Evolutionary conservation across 2,888 invertebrate species (phyloP).

Genomic region (Heliconius ismenius): DNA sequence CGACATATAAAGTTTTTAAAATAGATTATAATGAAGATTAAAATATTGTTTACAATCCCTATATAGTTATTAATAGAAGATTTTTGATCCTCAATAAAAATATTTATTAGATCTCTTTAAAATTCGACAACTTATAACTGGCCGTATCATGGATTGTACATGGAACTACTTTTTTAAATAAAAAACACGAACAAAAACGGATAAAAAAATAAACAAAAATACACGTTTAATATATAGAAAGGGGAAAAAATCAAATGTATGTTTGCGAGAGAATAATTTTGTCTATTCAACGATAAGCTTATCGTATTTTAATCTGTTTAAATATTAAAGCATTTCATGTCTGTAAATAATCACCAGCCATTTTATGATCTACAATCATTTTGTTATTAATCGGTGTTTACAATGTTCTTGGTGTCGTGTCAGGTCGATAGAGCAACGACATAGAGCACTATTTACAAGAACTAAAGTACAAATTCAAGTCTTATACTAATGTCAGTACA

Average conservation of each 20-base stretch:
- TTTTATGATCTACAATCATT: constrained; percentile 53
- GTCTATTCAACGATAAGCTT: constrained; percentile 13
- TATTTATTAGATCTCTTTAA: constrained; percentile 12
- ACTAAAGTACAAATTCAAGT: constrained; percentile 82
- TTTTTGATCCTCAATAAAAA: constrained; percentile 9
- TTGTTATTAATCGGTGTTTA: constrained; percentile 70
- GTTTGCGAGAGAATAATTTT: constrained; percentile 17
- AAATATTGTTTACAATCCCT: constrained; percentile 12
- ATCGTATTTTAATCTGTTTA: constrained; percentile 14
- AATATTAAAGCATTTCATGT: constrained; percentile 53
- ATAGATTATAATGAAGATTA: background rate
- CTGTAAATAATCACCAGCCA: constrained; percentile 61
- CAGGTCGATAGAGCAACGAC: constrained; percentile 58
- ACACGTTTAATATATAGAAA: background rate
- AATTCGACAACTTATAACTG: background rate
- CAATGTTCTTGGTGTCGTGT: constrained; percentile 73
- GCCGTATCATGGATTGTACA: background rate
- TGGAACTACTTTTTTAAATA: constrained; percentile 6
- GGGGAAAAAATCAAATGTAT: background rate
- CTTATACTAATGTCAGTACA: constrained; percentile 80
- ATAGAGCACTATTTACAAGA: constrained; percentile 65
- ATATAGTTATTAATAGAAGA: background rate
- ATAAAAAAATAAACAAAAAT: constrained; percentile 1
- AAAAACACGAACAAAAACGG: background rate
- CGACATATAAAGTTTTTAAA: background rate